Evolutionary conservation across 2,797 vertebrate species (phyloP).

Genomic region (Eulemur coronatus): DNA sequence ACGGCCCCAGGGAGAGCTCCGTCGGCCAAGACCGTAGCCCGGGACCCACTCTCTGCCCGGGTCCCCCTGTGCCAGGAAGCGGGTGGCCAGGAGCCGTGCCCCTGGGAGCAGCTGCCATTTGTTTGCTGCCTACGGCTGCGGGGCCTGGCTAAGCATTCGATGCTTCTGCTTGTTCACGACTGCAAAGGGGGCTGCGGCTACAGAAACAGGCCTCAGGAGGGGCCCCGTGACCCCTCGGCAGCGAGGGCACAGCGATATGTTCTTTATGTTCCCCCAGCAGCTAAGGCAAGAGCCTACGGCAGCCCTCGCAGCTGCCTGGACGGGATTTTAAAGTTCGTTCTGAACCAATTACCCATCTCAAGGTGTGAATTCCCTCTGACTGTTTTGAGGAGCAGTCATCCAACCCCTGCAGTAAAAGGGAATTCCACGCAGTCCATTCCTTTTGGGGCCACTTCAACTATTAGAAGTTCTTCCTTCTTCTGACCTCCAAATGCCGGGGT

Average conservation of each 20-base stretch:
- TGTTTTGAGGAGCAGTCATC: not conserved
- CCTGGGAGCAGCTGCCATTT: not conserved
- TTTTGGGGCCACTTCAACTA: not conserved
- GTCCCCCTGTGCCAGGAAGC: not conserved
- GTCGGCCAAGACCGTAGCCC: not conserved
- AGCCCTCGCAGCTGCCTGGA: not conserved
- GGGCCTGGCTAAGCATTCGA: not conserved
- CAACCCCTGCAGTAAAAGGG: not conserved
- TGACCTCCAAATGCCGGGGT: not conserved
- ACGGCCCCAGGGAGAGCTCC: not conserved
- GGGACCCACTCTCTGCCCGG: not conserved
- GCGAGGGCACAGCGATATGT: fast-evolving
- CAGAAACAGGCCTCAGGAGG: not conserved
- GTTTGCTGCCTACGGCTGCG: not conserved
- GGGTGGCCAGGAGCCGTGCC: not conserved
- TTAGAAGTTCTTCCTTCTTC: not conserved
- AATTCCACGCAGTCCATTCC: not conserved
- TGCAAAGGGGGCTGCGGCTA: not conserved
- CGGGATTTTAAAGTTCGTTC: not conserved
- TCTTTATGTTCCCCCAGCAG: not conserved
- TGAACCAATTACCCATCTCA: not conserved
- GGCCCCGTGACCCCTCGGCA: not conserved
- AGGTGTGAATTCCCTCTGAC: not conserved
- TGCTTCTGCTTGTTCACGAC: not conserved
- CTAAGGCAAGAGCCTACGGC: not conserved